phyloP scores from a whole-genome alignment of 1,140 invertebrate species.

The Caerostris darwini region DNA sequence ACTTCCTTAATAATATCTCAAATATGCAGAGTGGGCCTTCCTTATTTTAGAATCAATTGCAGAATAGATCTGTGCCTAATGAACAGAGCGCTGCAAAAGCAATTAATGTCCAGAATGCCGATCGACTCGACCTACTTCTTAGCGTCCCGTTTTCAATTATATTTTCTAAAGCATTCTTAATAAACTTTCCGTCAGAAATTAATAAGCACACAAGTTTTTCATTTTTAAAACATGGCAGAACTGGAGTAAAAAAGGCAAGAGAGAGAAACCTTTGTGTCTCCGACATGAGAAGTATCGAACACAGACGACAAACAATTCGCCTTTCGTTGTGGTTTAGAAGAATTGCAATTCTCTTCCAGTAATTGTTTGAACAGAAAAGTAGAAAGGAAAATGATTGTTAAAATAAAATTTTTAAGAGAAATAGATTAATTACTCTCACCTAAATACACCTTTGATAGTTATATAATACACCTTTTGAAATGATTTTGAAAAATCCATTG shows the following conservation, averaged over 20 bases:
- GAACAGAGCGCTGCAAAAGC: neutral
- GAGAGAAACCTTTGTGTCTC: neutral
- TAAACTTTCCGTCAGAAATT: slow-evolving; percentile 36
- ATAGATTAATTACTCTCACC: neutral
- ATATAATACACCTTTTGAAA: no score
- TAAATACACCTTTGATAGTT: no score
- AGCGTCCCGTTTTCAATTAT: neutral
- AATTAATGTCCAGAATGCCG: neutral
- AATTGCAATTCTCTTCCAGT: neutral
- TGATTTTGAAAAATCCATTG: no score
- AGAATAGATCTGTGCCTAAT: neutral
- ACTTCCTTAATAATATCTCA: slow-evolving; percentile 34
- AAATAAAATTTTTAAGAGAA: neutral
- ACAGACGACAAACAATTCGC: neutral
- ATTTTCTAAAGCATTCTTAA: neutral
- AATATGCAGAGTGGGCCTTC: neutral
- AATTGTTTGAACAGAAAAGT: neutral
- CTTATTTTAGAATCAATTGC: slow-evolving; percentile 26
- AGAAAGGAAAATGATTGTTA: neutral
- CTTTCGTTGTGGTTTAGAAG: neutral
- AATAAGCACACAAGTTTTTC: neutral
- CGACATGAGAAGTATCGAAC: neutral
- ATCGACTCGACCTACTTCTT: neutral
- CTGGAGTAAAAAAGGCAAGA: neutral
- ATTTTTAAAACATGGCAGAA: slow-evolving; percentile 4